Evolutionary conservation across 1,140 invertebrate genomes (phyloP), one percentile per base, ranked within the genome.

Genomic region (Sitophilus oryzae): DNA sequence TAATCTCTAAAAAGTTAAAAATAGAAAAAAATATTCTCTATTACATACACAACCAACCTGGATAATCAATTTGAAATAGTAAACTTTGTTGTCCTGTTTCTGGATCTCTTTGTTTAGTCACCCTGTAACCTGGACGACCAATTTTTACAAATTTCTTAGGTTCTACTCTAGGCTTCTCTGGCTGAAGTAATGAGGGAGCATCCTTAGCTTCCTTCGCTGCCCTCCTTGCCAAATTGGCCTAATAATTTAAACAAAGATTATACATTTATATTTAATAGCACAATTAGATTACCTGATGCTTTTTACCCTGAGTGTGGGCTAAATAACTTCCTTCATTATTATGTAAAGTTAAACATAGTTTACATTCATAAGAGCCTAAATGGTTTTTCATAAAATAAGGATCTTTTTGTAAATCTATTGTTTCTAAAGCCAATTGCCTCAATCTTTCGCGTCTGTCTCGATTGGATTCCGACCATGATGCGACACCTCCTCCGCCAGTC

Each of bases 341-440:
- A 70, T 99, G 97, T 10, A 99, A 76, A 1, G 97, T 99, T 14
- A 99, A 73, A 80, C 97, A 99, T 0, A 99, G 74, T 78, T 99
- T 99, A 73, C 97, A 99, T 75, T 99, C 97, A 77, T 99, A 99
- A 1, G 96, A 97, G 0, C 93, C 85, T 41, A 97, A 79, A 79
- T 98, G 94, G 80, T 98, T 97, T 82, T 95, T 94, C 94, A 97
- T 96, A 82, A 98, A 98, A 83, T 98, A 97, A 0, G 94, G 94
- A 82, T 98, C 94, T 71, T 99, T 99, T 69, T 96, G 93, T 1
- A 99, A 76, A 73, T 99, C 97, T 53, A 99, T 99, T 0, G 96
- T 99, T 73, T 99, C 97, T 41, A 99, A 75, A 35, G 97, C 97
- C 35, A 99, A 76, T 72, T 98, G 95, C 9, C 96, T 79, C 1